Evolutionary conservation across 2,888 invertebrate genomes (phyloP).

Genomic region (Eilema caniola): DNA sequence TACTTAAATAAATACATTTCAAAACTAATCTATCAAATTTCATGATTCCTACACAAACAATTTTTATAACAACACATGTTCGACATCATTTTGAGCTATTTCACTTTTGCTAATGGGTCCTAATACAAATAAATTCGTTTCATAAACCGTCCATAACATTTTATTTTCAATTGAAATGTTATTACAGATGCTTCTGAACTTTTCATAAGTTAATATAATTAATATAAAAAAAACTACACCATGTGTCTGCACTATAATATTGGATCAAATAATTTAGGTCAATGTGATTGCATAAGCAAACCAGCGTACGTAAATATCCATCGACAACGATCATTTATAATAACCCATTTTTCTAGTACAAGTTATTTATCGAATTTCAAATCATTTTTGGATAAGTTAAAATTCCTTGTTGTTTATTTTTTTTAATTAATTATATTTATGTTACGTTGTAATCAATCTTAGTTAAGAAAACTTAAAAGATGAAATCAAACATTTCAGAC

Average conservation of each 20-base stretch:
- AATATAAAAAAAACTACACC: conserved; percentile 38
- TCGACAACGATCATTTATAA: conserved; percentile 50
- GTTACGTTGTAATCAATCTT: too few relatives aligned
- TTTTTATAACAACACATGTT: conserved; percentile 20
- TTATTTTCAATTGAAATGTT: conserved; percentile 46
- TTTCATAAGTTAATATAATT: conserved; percentile 39
- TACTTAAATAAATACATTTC: not conserved
- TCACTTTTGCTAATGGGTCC: conserved; percentile 44
- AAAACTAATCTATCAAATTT: conserved; percentile 7
- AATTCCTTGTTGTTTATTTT: not conserved
- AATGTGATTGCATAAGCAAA: conserved; percentile 64
- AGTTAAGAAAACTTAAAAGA: too few relatives aligned
- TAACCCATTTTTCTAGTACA: conserved; percentile 34
- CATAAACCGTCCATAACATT: conserved; percentile 23
- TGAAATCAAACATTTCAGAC: too few relatives aligned
- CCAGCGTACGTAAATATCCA: conserved; percentile 58
- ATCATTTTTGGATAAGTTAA: not conserved
- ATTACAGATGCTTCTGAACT: conserved; percentile 47
- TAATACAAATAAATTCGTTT: conserved; percentile 37
- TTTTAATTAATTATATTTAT: too few relatives aligned
- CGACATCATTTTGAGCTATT: conserved; percentile 32
- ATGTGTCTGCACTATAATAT: conserved; percentile 48
- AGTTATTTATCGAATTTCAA: conserved; percentile 15
- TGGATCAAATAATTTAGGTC: conserved; percentile 59
- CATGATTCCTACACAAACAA: conserved; percentile 4